These are phyloP conservation scores for Rhinopomastus cyanomelas DNA, from an alignment of 2,113 vertebrate genomes.

Conservation along the genomic window DNA sequence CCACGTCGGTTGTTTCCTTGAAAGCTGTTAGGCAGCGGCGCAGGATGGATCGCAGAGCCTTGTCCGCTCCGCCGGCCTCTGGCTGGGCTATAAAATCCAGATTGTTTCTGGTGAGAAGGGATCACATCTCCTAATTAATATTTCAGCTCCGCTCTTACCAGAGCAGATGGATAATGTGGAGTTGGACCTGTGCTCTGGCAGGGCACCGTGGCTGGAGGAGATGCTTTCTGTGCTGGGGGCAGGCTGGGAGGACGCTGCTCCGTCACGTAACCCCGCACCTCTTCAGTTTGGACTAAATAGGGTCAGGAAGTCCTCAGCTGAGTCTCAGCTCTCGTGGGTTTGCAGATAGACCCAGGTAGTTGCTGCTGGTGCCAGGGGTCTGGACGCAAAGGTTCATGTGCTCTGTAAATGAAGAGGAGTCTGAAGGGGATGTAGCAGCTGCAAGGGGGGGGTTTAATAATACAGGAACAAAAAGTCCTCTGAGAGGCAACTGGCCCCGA, in stretches of 20 bases:
- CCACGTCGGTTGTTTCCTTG: slow-evolving; percentile 19
- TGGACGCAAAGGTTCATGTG: background rate
- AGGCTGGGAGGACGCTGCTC: background rate
- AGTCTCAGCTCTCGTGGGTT: background rate
- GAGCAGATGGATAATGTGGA: slow-evolving; percentile 39
- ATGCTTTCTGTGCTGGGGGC: background rate
- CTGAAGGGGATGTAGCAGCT: background rate
- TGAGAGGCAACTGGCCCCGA: background rate
- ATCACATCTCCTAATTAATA: slow-evolving; percentile 57
- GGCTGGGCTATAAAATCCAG: slow-evolving; percentile 49
- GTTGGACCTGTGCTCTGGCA: slow-evolving; percentile 12
- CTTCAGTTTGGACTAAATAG: background rate
- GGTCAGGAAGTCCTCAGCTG: background rate
- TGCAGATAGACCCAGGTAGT: background rate
- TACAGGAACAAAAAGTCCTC: background rate
- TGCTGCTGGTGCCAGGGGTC: background rate
- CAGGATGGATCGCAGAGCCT: slow-evolving; percentile 45
- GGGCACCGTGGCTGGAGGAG: background rate
- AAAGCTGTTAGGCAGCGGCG: slow-evolving; percentile 41
- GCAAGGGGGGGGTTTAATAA: background rate
- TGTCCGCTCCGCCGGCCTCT: slow-evolving; percentile 41
- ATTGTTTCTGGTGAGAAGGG: slow-evolving; percentile 48
- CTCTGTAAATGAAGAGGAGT: background rate
- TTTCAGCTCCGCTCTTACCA: slow-evolving; percentile 45
- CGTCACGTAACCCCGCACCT: background rate